Base-by-base conservation (phyloP, 1,140 invertebrate species). In the Vanessa atalanta region DNA sequence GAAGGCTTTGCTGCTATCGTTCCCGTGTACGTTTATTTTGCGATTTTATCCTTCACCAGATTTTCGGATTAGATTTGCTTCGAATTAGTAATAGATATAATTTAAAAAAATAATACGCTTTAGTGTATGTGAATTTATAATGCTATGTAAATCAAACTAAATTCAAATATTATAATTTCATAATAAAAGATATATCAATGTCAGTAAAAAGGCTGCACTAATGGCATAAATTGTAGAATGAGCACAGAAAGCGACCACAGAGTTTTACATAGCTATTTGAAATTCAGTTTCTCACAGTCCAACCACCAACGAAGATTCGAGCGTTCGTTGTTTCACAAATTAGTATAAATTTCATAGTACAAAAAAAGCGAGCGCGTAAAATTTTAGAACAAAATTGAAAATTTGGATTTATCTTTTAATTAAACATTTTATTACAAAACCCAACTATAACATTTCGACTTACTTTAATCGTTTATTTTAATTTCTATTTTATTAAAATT, bases 231-330 rank as follows among this genome's bases (percentile, higher is more conserved):
- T 86, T 87, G 83, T 83, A 84, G 83, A 84, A 51, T 43, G 51
- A 72, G 79, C 72, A 81, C 75, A 80, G 75, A 80, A 83, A 84
- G 82, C 79, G 82, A 86, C 86, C 86, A 79, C 86, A 84, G 79
- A 84, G 86, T 90, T 88, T 88, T 88, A 83, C 86, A 80, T 86
- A 74, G 67, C 53, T 67, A 88, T 88, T 88, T 86, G 83, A 88
- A 88, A 87, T 90, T 88, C 84, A 88, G 86, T 85, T 87, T 84
- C 86, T 87, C 81, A 78, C 74, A 79, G 80, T 80, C 79, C 81
- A 20, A 73, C 69, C 47, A 75, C 71, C 70, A 66, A 78, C 63
- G 79, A 78, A 76, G 76, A 76, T 84, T 82, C 72, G 77, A 81
- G 72, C 65, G 43, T 67, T 67, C 37, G 51, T 63, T 61, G 70